Evolutionary conservation across 1,140 invertebrate species (phyloP), one percentile per base, ranked within the genome.

Genomic region (Drosophila paulistorum): DNA sequence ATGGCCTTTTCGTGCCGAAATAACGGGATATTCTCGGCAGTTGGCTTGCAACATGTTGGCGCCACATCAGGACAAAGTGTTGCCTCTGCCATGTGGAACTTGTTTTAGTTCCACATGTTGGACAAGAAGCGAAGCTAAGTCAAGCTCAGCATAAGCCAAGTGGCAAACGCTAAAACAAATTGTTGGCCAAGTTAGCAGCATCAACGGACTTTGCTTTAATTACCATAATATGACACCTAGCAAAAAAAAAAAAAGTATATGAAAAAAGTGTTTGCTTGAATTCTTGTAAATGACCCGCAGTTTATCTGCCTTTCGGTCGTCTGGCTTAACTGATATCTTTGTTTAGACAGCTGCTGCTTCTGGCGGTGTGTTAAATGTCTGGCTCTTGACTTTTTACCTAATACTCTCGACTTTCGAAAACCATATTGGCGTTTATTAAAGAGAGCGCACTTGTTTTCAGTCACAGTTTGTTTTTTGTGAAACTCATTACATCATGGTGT

Each of bases 271-370:
- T 7, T 35, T 37, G 13, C 39, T 1, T 54, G 54, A 30, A 10
- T 60, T 65, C 30, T 59, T 17, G 72, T 51, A 64, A 69, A 69
- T 76, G 57, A 51, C 65, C 54, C 54, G 41, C 59, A 54, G 54
- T 63, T 65, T 69, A 76, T 76, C 60, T 54, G 1, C 10, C 7
- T 14, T 20, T 30, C 17, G 9, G 48, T 58, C 41, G 17, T 69
- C 65, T 62, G 60, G 13, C 55, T 71, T 68, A 83, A 83, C 64
- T 71, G 75, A 83, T 83, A 83, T 79, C 57, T 66, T 62, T 82
- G 75, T 76, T 83, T 79, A 67, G 64, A 39, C 65, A 71, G 67
- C 55, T 65, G 54, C 54, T 51, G 17, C 45, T 23, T 4, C 20
- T 51, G 17, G 45, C 45, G 45, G 45, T 35, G 71, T 71, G 67